phyloP scores from a whole-genome alignment of 2,113 vertebrate genomes.

The Embiotoca jacksoni region DNA sequence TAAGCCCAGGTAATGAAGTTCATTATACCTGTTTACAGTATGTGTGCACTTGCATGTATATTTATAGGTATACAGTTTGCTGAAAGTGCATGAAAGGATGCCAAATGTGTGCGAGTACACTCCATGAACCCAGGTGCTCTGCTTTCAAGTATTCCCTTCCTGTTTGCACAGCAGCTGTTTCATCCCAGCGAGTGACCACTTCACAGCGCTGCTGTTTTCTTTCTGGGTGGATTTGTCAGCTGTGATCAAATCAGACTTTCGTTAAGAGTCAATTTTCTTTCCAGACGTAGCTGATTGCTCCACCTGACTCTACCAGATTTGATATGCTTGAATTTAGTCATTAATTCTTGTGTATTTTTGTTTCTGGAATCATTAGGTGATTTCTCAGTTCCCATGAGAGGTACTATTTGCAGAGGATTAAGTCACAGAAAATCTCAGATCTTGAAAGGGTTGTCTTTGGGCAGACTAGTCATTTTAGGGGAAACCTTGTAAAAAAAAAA shows the following conservation, averaged over 20 bases:
- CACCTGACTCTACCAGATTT: conserved; percentile 47
- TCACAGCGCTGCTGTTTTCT: conserved; percentile 75
- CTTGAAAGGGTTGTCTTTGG: conserved; percentile 64
- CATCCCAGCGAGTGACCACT: conserved; percentile 65
- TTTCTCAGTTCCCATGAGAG: conserved; percentile 47
- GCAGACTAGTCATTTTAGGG: conserved; percentile 21
- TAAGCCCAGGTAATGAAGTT: background rate
- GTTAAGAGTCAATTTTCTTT: conserved; percentile 62
- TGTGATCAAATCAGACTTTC: conserved; percentile 72
- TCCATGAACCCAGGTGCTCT: conserved; percentile 65
- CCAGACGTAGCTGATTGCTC: conserved; percentile 64
- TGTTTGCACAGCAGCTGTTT: conserved; percentile 73
- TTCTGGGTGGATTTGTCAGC: conserved; percentile 74
- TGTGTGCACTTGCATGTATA: conserved; percentile 1
- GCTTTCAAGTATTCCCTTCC: conserved; percentile 69
- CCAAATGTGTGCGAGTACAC: conserved; percentile 41
- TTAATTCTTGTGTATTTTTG: conserved; percentile 63
- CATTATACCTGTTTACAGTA: background rate
- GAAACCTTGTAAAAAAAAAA: conserved; percentile 29
- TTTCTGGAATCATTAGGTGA: conserved; percentile 44
- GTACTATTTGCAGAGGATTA: conserved; percentile 62
- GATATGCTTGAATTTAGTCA: conserved; percentile 59
- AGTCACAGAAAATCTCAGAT: conserved; percentile 55
- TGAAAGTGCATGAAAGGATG: conserved; percentile 56
- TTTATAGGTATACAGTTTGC: conserved; percentile 14